A percentile compares a stretch with the other conserved stretches of the same genome.
These are phyloP conservation scores for Trissolcus basalis DNA, from an alignment of 1,140 invertebrate genomes.

Conservation along the genomic window DNA sequence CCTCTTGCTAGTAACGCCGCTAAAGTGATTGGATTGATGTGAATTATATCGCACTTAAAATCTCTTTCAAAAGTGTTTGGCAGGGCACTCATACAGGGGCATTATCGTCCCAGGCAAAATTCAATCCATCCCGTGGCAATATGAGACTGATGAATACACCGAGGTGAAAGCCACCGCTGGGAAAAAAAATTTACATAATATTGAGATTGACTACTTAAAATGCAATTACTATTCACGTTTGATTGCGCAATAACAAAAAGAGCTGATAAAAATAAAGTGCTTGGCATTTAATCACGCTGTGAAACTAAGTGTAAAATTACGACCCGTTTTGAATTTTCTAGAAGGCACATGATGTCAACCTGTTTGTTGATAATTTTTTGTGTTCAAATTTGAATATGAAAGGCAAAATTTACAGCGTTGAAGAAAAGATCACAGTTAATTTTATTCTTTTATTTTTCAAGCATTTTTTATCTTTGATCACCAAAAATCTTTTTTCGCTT, in stretches of 20 bases:
- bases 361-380: too few relatives aligned
- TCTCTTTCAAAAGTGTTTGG: slow-evolving; percentile 56
- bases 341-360: too few relatives aligned
- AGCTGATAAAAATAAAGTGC: not conserved
- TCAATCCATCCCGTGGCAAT: slow-evolving; percentile 48
- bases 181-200: slow-evolving; percentile 40
- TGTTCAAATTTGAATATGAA: too few relatives aligned
- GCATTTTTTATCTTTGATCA: too few relatives aligned
- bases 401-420: too few relatives aligned
- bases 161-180: slow-evolving; percentile 33
- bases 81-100: slow-evolving; percentile 45
- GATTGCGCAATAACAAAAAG: not conserved
- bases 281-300: not conserved
- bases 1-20: slow-evolving; percentile 65
- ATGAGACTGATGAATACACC: slow-evolving; percentile 46
- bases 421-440: too few relatives aligned
- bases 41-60: slow-evolving; percentile 60
- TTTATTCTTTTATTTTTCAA: too few relatives aligned
- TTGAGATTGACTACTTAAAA: slow-evolving; percentile 48
- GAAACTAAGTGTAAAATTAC: not conserved
- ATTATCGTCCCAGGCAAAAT: slow-evolving; percentile 40
- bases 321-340: too few relatives aligned
- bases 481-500: too few relatives aligned
- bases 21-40: slow-evolving; percentile 68
- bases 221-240: slow-evolving; percentile 23